These are phyloP conservation scores for Andricus quercusramuli DNA, from an alignment of 2,888 invertebrate genomes.

Conservation along the genomic window DNA sequence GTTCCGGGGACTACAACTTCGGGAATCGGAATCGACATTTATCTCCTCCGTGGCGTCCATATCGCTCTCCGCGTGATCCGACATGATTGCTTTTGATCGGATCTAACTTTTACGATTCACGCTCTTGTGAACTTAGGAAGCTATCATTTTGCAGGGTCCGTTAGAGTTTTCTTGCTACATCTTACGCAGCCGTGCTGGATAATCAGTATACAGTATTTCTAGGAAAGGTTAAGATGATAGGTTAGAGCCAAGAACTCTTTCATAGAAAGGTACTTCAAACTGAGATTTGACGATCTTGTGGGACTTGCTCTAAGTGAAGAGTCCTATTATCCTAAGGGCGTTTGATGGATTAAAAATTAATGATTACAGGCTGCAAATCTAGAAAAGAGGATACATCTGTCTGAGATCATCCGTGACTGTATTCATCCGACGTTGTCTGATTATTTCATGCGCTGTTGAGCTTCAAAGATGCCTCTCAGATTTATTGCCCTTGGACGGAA, in stretches of 20 bases:
- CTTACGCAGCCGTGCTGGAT: neutral
- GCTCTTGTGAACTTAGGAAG: neutral
- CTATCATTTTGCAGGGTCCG: neutral
- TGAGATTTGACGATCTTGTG: neutral
- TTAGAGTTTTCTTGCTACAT: conserved; percentile 18
- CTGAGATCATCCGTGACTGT: conserved; percentile 9
- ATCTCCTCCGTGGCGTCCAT: conserved; percentile 76
- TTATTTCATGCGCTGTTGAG: conserved; percentile 34
- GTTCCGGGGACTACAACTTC: conserved; percentile 71
- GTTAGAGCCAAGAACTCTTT: neutral
- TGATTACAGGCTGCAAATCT: neutral
- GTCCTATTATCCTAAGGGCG: neutral
- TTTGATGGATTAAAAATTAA: neutral
- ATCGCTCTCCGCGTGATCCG: conserved; percentile 74
- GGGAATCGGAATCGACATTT: conserved; percentile 75
- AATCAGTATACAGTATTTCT: neutral
- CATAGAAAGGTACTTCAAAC: neutral
- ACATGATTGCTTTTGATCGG: conserved; percentile 61
- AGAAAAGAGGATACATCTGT: neutral
- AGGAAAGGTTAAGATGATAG: neutral
- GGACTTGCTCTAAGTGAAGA: neutral
- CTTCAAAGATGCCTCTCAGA: conserved; percentile 9
- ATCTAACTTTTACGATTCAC: conserved; percentile 13
- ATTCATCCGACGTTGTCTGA: conserved; percentile 31
- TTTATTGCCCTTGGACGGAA: conserved; percentile 8